Base-by-base conservation (phyloP, 2,797 vertebrate genomes). In the Mastacembelus armatus region DNA sequence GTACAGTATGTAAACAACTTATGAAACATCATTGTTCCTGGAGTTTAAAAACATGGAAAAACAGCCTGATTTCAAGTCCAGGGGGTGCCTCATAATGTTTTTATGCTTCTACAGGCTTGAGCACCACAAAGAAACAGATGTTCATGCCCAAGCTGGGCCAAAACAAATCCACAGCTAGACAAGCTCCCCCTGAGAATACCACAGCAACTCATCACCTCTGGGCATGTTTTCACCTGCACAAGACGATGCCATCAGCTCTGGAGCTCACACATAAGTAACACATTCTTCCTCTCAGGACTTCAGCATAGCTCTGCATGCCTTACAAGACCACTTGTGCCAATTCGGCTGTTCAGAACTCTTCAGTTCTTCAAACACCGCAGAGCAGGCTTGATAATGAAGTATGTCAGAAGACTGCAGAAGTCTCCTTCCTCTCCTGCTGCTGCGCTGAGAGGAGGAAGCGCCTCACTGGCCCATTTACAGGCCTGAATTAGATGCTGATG, bases 401-500 rank as follows among this genome's bases (percentile, higher is more conserved):
- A 39, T 21, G 43, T 40, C 32, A 59, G 39, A 6, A 32, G 10
- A 38, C 71, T 62, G 83, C 76, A 54, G 74, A 60, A 8, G 36
- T 5, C 62, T 51, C 7, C 68, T 42, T 82, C 71, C 57, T 9
- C 62, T 59, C 4, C 74, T 29, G 83, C 76, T 63, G 63, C 62
- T 10, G 61, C 11, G 57, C 62, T 3, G 64, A 48, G 52, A 40
- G 51, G 21, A 75, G 73, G 82, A 48, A 58, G 77, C 80, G 30
- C 67, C 69, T 75, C 44, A 30, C 55, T 80, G 62, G 70, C 80
- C 87, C 78, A 84, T 62, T 85, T 77, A 77, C 59, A 67, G 70
- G 49, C 73, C 77, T 44, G 75, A 78, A 83, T 81, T 84, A 86
- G 85, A 85, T 36, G 78, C 78, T 88, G 81, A 85, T 72, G 80